Conservation (phyloP, 2,797 vertebrate species). For the Parotocinclus haroldoi region DNA sequence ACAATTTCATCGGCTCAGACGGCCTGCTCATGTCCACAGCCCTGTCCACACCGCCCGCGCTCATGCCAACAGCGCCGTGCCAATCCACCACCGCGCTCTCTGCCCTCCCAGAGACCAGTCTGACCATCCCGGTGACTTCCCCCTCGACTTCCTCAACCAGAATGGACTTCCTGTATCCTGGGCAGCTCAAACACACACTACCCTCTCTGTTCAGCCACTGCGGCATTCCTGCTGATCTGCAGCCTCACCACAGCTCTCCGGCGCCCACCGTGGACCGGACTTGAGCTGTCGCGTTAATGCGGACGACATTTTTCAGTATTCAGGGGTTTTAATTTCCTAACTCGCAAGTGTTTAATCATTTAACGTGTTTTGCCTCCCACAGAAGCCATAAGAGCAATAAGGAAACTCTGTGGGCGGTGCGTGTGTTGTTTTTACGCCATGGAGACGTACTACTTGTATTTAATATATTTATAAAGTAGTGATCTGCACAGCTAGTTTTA, state of each 20-base stretch:
- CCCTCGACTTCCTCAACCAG: constrained; percentile 66
- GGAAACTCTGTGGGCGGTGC: constrained; percentile 1
- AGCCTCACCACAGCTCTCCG: constrained; percentile 97
- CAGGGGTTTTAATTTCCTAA: constrained; percentile 39
- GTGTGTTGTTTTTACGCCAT: constrained; percentile 54
- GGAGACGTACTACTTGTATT: constrained; percentile 65
- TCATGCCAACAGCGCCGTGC: constrained; percentile 30
- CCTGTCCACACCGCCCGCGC: constrained; percentile 41
- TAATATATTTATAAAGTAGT: constrained; percentile 75
- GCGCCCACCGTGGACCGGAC: constrained; percentile 86
- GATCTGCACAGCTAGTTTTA: constrained; percentile 73
- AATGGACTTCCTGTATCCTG: constrained; percentile 82
- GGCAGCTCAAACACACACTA: constrained; percentile 92
- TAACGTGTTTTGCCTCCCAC: constrained; percentile 11
- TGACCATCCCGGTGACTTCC: constrained; percentile 62
- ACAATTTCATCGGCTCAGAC: constrained; percentile 46
- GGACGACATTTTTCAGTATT: constrained; percentile 42
- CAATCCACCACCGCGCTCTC: constrained; percentile 91
- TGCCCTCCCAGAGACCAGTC: constrained; percentile 87
- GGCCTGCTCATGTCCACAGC: constrained; percentile 49
- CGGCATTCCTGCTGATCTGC: constrained; percentile 97
- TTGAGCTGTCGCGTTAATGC: constrained; percentile 79
- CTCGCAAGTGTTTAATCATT: constrained; percentile 33
- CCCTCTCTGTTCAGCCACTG: constrained; percentile 96
- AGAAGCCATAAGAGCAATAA: constrained; percentile 47